These are phyloP conservation scores for Gymnothorax javanicus DNA, from an alignment of 2,797 vertebrate species.

Conservation along the genomic window DNA sequence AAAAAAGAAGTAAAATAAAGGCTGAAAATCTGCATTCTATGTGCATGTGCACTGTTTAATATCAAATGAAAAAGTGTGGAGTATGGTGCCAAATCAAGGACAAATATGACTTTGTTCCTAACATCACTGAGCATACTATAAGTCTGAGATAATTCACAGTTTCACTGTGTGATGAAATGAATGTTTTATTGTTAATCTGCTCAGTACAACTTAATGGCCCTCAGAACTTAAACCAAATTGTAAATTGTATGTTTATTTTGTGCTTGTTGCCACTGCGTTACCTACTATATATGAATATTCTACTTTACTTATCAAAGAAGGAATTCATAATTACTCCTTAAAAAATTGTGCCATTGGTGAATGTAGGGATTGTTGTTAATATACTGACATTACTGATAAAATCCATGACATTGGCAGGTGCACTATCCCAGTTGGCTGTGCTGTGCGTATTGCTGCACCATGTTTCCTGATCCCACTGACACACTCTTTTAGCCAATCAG, in stretches of 20 bases:
- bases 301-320: background rate
- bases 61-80: no score
- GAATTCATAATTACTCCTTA: background rate
- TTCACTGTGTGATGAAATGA: background rate
- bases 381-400: no score
- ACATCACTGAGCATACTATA: background rate
- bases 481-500: background rate
- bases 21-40: no score
- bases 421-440: background rate
- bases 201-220: background rate
- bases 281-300: background rate
- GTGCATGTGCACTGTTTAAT: no score
- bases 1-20: no score
- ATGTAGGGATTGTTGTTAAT: no score
- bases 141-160: background rate
- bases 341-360: background rate
- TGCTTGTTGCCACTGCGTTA: background rate
- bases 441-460: background rate
- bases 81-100: no score
- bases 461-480: background rate
- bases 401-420: background rate
- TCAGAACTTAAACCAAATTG: background rate
- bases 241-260: background rate
- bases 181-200: background rate
- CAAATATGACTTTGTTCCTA: no score